Base-by-base conservation (phyloP, 2,797 vertebrate species). In the Euthynnus affinis region DNA sequence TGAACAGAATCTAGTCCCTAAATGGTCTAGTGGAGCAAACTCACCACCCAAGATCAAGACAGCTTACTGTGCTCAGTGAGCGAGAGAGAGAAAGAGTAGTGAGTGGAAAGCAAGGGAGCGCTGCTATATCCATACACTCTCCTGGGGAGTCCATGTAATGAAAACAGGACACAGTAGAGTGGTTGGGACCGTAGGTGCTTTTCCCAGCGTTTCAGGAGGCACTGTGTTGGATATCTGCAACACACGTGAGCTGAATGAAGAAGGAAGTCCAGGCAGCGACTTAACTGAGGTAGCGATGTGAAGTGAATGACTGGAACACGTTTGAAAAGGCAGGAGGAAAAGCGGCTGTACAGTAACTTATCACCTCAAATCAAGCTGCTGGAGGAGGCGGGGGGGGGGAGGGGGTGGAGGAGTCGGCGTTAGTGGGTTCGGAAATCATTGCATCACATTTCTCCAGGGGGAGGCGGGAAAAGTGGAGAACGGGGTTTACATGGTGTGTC, bases 81-180 rank as follows among this genome's bases (percentile, higher is more conserved):
- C 25, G 34, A 76, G 75, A 72, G 74, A 78, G 68, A 12, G 61
- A 71, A 17, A 59, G 25, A 49, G 78, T 17, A 17, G 69, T 6
- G 78, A 82, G 52, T 51, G 17, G 32, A 46, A 81, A 74, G 74
- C 10, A 27, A 56, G 52, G 23, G 74, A 70, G 71, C 20, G 57
- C 76, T 55, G 80, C 74, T 80, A 60, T 63, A 87, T 85, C 78
- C 82, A 64, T 56, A 69, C 73, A 57, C 80, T 83, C 88, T 87
- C 84, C 74, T 51, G 83, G 81, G 83, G 80, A 90, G 85, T 79
- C 79, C 15, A 44, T 83, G 78, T 87, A 88, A 91, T 90, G 85
- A 87, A 88, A 86, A 84, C 84, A 91, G 87, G 88, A 88, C 83
- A 89, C 82, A 88, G 89, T 83, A 88, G 78, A 85, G 77, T 40